Evolutionary conservation across 2,797 vertebrate genomes (phyloP).

Genomic region (Heterohyrax brucei): DNA sequence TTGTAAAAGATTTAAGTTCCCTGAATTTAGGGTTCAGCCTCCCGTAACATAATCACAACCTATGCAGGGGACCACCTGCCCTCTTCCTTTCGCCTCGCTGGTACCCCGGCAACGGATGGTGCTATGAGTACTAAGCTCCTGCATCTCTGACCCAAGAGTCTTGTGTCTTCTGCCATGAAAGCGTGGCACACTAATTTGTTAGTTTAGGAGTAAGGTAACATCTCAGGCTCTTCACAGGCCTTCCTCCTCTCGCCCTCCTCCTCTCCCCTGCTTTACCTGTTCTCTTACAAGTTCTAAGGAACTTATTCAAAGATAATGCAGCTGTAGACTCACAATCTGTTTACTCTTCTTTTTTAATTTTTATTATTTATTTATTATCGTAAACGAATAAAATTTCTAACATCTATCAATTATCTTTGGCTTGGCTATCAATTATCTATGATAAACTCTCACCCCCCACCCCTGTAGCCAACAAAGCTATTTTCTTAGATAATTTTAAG

Average conservation of each 20-base stretch:
- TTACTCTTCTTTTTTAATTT: background rate
- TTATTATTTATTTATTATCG: no score
- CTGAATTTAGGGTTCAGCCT: background rate
- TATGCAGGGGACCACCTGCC: background rate
- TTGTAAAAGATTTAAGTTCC: constrained; percentile 35
- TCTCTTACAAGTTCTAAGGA: constrained; percentile 13
- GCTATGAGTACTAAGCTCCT: background rate
- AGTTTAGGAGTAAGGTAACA: background rate
- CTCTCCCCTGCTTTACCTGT: background rate
- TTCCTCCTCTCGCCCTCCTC: background rate
- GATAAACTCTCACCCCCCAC: no score
- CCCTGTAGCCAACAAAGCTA: no score
- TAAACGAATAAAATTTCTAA: no score
- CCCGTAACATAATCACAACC: background rate
- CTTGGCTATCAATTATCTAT: no score
- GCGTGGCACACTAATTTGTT: background rate
- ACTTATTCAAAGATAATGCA: background rate
- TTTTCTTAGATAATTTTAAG: no score
- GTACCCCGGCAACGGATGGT: background rate
- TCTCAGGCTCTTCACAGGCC: background rate
- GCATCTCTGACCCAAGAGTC: background rate
- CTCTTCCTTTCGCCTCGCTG: background rate
- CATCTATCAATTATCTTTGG: no score
- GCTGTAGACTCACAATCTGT: background rate
- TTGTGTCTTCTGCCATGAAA: background rate